These are phyloP conservation scores for Hippocampus mohnikei DNA, from an alignment of 2,113 vertebrate species.

Conservation along the genomic window DNA sequence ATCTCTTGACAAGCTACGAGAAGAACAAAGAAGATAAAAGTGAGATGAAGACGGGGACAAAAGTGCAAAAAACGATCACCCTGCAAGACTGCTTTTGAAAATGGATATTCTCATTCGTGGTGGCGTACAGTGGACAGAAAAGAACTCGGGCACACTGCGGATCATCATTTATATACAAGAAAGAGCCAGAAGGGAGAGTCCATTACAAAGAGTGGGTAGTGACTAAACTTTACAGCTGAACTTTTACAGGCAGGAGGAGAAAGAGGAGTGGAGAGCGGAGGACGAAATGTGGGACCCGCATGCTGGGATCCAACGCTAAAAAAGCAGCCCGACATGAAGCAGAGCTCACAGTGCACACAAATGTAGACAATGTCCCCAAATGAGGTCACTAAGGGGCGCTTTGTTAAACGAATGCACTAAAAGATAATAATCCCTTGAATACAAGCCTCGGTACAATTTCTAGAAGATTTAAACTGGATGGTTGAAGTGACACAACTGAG, in stretches of 20 bases:
- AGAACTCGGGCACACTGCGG: constrained; percentile 63
- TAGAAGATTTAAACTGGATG: not conserved
- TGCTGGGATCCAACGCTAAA: constrained; percentile 60
- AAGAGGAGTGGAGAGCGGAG: constrained; percentile 37
- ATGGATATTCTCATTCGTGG: constrained; percentile 42
- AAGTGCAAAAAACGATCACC: constrained; percentile 30
- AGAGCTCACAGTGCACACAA: constrained; percentile 11
- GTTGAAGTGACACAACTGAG: not conserved
- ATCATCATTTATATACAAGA: constrained; percentile 80
- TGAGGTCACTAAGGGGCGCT: not conserved
- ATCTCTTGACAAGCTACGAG: not conserved
- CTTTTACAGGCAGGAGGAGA: constrained; percentile 58
- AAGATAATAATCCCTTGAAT: not conserved
- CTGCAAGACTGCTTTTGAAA: constrained; percentile 42
- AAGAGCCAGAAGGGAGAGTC: constrained; percentile 67
- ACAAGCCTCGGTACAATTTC: not conserved
- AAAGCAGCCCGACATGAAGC: constrained; percentile 48
- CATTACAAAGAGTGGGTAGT: constrained; percentile 58
- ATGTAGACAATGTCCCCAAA: no score
- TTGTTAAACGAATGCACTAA: not conserved
- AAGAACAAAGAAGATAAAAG: not conserved
- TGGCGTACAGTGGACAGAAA: constrained; percentile 64
- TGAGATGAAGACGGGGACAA: not conserved
- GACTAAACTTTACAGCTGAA: constrained; percentile 68
- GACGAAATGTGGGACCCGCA: constrained; percentile 53